Percentiles rank a stretch among this genome's conserved stretches.
Evolutionary conservation across 2,113 vertebrate species (phyloP).

Genomic region (Mormyrus iriodes): DNA sequence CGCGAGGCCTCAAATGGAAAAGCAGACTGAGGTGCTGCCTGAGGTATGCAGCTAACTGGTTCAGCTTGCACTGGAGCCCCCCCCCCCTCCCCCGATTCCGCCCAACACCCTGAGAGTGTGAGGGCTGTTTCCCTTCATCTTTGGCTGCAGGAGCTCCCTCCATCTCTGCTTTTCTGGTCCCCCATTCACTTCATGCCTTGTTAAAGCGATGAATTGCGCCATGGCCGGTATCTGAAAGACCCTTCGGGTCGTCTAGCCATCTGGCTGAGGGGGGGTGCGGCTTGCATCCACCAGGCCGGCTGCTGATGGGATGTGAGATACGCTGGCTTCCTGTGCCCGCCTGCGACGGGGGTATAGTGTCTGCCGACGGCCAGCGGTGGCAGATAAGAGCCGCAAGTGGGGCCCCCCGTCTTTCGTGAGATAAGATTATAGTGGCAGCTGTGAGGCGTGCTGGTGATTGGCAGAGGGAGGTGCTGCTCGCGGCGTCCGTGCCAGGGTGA

Average conservation of each 20-base stretch:
- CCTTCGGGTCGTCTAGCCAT: not conserved
- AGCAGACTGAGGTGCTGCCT: not conserved
- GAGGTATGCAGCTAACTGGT: not conserved
- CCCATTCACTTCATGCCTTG: not conserved
- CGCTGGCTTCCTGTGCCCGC: conserved; percentile 51
- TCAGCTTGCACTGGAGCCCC: not conserved
- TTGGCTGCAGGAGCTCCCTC: not conserved
- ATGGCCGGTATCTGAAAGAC: not conserved
- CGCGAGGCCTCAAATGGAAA: not conserved
- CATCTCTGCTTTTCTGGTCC: not conserved
- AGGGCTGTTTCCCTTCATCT: not conserved
- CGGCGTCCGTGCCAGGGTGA: not conserved
- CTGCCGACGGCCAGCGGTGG: conserved; percentile 46
- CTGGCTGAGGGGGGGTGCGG: not conserved
- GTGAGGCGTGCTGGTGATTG: not conserved
- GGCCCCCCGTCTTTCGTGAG: conserved; percentile 54
- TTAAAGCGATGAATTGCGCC: not conserved
- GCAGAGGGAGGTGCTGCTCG: not conserved
- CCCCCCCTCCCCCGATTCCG: not conserved
- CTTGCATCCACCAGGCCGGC: not conserved
- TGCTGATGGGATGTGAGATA: conserved; percentile 54
- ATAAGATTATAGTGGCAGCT: conserved; percentile 36
- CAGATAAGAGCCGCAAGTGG: conserved; percentile 60
- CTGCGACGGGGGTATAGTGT: conserved; percentile 38
- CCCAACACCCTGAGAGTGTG: not conserved